A percentile compares a stretch with the other conserved stretches of the same genome.
phyloP scores from a whole-genome alignment of 2,888 invertebrate genomes.

The Xylocampa areola region DNA sequence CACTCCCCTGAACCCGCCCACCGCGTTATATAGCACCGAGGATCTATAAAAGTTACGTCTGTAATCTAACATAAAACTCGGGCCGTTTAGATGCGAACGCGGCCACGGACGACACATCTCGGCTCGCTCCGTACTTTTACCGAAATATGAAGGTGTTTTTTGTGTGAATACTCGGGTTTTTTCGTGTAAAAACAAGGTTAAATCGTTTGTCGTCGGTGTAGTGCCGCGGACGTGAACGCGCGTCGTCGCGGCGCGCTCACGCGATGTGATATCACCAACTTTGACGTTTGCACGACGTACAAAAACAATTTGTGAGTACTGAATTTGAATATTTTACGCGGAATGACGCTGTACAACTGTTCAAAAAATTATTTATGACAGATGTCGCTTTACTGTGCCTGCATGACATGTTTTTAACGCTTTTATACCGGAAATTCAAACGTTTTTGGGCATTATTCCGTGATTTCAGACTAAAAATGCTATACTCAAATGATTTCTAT shows the following conservation, averaged over 20 bases:
- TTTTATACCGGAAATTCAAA: slow-evolving; percentile 11
- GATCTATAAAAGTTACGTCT: slow-evolving; percentile 90
- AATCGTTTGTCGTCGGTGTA: slow-evolving; percentile 72
- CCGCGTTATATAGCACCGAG: slow-evolving; percentile 90
- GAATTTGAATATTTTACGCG: slow-evolving; percentile 75
- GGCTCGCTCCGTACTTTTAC: slow-evolving; percentile 89
- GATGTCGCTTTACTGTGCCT: slow-evolving; percentile 30
- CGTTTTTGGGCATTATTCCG: slow-evolving; percentile 30
- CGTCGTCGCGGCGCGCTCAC: slow-evolving; percentile 74
- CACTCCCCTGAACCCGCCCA: slow-evolving; percentile 82
- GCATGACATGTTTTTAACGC: slow-evolving; percentile 31
- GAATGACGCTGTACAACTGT: slow-evolving; percentile 52
- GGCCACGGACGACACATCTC: slow-evolving; percentile 90
- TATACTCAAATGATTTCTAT: not conserved
- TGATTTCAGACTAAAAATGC: slow-evolving; percentile 25
- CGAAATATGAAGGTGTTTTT: slow-evolving; percentile 86
- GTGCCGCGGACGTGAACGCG: slow-evolving; percentile 75
- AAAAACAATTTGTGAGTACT: slow-evolving; percentile 81
- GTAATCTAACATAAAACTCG: slow-evolving; percentile 90
- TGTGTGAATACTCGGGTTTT: slow-evolving; percentile 83
- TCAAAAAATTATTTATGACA: slow-evolving; percentile 49
- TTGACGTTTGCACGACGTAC: slow-evolving; percentile 76
- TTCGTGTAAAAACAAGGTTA: slow-evolving; percentile 79
- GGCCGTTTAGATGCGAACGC: slow-evolving; percentile 90
- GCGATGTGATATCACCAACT: slow-evolving; percentile 72